These are phyloP conservation scores for Propithecus coquereli DNA, from an alignment of 2,113 vertebrate genomes.

Conservation along the genomic window DNA sequence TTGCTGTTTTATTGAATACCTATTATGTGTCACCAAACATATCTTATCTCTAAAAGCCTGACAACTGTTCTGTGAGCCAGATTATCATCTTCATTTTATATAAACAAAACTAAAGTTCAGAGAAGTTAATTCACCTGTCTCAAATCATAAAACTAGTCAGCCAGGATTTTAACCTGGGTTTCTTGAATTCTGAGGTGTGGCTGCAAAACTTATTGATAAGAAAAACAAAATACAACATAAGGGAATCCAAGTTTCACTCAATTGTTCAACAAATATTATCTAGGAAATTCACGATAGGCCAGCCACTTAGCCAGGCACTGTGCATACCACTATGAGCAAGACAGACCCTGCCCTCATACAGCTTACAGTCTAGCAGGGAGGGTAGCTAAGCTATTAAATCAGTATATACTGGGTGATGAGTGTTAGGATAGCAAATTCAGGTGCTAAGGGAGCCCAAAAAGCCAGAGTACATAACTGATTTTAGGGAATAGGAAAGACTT, in stretches of 20 bases:
- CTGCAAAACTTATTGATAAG: not conserved
- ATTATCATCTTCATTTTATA: conserved; percentile 22
- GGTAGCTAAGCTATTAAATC: not conserved
- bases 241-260: not conserved
- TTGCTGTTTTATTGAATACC: not conserved
- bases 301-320: not conserved
- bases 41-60: conserved; percentile 14
- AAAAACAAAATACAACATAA: not conserved
- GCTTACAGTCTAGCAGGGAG: not conserved
- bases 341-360: not conserved
- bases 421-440: not conserved
- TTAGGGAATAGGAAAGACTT: not conserved
- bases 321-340: not conserved
- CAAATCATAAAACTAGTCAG: not conserved
- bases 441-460: not conserved
- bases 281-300: not conserved
- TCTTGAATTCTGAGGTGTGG: not conserved
- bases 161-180: not conserved
- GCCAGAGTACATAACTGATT: not conserved
- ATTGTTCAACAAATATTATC: not conserved
- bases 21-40: not conserved
- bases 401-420: no score
- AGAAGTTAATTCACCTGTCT: conserved; percentile 50
- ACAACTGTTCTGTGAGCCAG: not conserved
- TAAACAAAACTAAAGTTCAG: conserved; percentile 15